A percentile compares a stretch with the other conserved stretches of the same genome.
These are phyloP conservation scores for Pipistrellus pipistrellus DNA, from an alignment of 2,797 vertebrate genomes.

Conservation along the genomic window DNA sequence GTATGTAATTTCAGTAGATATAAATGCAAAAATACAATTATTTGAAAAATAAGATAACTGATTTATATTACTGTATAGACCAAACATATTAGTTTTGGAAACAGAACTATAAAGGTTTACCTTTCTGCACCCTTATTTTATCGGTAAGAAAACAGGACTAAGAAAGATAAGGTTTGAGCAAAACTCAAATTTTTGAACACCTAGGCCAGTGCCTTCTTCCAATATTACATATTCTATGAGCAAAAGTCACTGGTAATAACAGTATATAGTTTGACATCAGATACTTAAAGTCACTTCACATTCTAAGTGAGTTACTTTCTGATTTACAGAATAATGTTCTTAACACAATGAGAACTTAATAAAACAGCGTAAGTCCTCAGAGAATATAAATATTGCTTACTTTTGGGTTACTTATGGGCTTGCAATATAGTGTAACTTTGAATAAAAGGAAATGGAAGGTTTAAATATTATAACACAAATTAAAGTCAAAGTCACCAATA, in stretches of 20 bases:
- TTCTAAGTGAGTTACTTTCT: not conserved
- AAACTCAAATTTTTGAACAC: not conserved
- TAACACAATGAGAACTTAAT: constrained; percentile 2
- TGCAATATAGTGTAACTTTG: not conserved
- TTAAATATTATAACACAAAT: not conserved
- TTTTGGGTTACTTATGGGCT: not conserved
- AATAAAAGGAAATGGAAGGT: not conserved
- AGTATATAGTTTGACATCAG: not conserved
- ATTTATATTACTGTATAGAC: not conserved
- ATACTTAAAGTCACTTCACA: not conserved
- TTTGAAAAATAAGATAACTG: not conserved
- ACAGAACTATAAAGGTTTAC: not conserved
- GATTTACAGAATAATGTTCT: not conserved
- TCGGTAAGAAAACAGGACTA: not conserved
- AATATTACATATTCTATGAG: not conserved
- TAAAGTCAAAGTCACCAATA: not conserved
- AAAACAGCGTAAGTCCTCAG: not conserved
- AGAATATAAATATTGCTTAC: not conserved
- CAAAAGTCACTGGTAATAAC: not conserved
- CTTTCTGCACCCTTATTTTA: not conserved
- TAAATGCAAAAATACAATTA: not conserved
- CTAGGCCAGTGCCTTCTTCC: not conserved
- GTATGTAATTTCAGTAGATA: not conserved
- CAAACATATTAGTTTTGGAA: not conserved
- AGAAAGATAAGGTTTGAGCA: not conserved